Evolutionary conservation across 2,888 invertebrate genomes (phyloP), one percentile per base, ranked within the genome.

Genomic region (Heliconius sara): DNA sequence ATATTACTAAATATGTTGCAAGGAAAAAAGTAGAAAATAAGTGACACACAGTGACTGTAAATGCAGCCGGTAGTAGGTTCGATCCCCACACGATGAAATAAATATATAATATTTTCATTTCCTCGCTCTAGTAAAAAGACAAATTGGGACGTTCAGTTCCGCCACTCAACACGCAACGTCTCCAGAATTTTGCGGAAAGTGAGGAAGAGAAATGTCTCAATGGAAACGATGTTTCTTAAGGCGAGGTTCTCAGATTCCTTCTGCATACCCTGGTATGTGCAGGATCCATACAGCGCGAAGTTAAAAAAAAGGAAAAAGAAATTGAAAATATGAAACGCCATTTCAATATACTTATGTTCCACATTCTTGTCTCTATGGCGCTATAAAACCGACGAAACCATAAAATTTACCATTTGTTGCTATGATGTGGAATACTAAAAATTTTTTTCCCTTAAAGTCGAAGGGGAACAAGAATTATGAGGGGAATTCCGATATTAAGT

Each of bases 341-440:
- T 65, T 27, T 27, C 16, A 27, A 25, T 63, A 27, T 65, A 65
- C 63, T 60, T 60, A 60, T 12, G 12, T 16, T 27, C 13, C 65
- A 13, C 27, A 30, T 65, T 65, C 27, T 27, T 65, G 27, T 65
- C 65, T 30, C 65, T 25, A 7, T 65, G 19, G 27, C 9, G 27
- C 27, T 16, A 65, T 65, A 65, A 65, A 65, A 65, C 65, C 65
- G n/a, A n/a, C 39, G 43, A 12, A 39, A 19, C 74, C 74, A 43
- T 75, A 75, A 75, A 75, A 75, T 65, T 75, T 65, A 27, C 75
- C 47, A 47, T 75, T 47, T 65, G 25, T 75, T 47, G 10, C 13
- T 43, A 27, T 75, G 47, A 47, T 47, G 66, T 25, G 43, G 47
- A 47, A 75, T 65, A 65, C 75, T 27, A 75, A 75, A 75, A 75